These are phyloP conservation scores for Tromatobia lineatoria DNA, from an alignment of 2,888 invertebrate genomes.

Conservation along the genomic window DNA sequence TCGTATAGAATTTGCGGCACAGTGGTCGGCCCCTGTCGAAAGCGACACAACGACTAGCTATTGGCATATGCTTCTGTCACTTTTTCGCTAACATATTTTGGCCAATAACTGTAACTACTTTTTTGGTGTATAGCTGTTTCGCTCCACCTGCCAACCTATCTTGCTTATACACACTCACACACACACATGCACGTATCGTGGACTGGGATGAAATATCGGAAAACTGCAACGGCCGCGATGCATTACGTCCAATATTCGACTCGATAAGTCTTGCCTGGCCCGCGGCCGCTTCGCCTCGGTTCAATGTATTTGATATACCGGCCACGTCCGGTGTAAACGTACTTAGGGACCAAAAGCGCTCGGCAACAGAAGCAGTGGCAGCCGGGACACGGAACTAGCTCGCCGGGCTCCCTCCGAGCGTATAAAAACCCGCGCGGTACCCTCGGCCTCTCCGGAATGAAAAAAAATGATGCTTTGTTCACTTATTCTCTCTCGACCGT, in stretches of 20 bases:
- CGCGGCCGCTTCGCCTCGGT: conserved; percentile 51
- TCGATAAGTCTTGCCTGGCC: conserved; percentile 71
- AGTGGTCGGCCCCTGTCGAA: too few relatives aligned
- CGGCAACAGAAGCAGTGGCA: conserved; percentile 39
- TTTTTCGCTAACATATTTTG: conserved; percentile 10
- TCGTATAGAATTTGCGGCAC: neutral
- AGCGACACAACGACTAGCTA: neutral
- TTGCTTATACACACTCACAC: conserved; percentile 20
- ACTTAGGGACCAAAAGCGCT: conserved; percentile 62
- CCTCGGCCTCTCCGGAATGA: conserved; percentile 36
- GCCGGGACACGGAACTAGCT: conserved; percentile 29
- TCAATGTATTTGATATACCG: conserved; percentile 69
- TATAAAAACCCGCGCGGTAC: conserved; percentile 56
- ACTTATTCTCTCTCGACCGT: conserved; percentile 46
- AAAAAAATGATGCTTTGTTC: conserved; percentile 55
- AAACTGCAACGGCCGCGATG: conserved; percentile 71
- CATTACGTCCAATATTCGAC: conserved; percentile 73
- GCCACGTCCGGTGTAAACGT: conserved; percentile 73
- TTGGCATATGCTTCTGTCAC: conserved; percentile 1
- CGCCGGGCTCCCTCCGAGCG: conserved; percentile 40
- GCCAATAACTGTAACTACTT: conserved; percentile 6
- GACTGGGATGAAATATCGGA: conserved; percentile 72
- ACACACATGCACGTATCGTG: conserved; percentile 12
- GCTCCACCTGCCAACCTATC: neutral
- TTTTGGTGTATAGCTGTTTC: conserved; percentile 8